Base-by-base conservation (phyloP, 2,888 invertebrate genomes). In the Caenorhabditis auriculariae region DNA sequence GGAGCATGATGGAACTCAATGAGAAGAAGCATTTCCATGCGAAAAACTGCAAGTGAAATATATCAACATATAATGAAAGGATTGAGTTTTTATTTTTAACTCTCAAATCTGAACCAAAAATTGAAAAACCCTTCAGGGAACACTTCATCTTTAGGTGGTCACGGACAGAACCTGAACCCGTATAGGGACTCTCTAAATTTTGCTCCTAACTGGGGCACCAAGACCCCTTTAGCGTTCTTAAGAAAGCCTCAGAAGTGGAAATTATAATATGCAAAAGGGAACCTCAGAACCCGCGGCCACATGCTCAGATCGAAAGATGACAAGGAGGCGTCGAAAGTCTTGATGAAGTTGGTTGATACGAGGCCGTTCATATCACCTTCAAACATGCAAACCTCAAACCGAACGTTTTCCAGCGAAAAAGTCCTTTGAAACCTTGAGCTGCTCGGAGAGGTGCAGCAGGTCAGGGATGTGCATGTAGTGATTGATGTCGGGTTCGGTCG, bases 391-490 rank as follows among this genome's bases (percentile, higher is more conserved):
- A 66, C 66, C 72, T 69, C 44, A 23, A 62, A 44, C n/a, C n/a
- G n/a, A 5, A 45, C 27, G 23, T 29, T n/a, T 23, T 7, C 9
- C 12, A 6, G 17, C 29, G 17, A n/a, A 47, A 42, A 41, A 54
- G 7, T 46, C 1, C 24, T 5, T 5, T 5, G 90, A 91, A 0
- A 90, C 88, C 83, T 90, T 89, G 29, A 91, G 87, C 78, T 88
- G 86, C 50, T 90, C 89, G 0, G 91, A 88, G 63, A 91, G 84
- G 74, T 86, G 88, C 72, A 89, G 87, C 50, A 90, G 89, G 80
- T 96, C 93, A 0, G 94, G 93, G 19, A 94, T 88, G 70, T 91
- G 89, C 74, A 90, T 89, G 82, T 93, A 93, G 81, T 96, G 95
- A 77, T 89, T 89, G 51, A 91, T 87, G 85, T 98, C 96, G 28